Evolutionary conservation across 2,797 vertebrate genomes (phyloP), one percentile per base, ranked within the genome.

Genomic region (Trematomus bernacchii): DNA sequence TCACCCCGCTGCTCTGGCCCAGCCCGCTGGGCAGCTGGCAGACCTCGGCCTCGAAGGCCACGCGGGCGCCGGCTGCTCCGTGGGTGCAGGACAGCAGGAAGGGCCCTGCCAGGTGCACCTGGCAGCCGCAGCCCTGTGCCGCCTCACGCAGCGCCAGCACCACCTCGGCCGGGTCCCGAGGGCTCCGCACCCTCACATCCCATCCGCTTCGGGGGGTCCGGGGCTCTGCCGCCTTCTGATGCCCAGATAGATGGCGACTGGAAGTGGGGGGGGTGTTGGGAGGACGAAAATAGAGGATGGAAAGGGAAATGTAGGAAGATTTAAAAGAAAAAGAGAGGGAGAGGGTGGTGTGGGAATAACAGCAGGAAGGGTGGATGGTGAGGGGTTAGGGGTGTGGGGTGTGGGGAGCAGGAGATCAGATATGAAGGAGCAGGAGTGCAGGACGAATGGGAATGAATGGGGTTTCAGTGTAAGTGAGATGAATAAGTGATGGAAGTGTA

Each of bases 221-320:
- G 96, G 97, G 95, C 96, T 97, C 89, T 94, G 95, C 86, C 96
- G 96, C 95, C 96, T 96, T 92, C 95, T 97, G 96, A 98, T 97
- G 91, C 97, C 97, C 96, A 98, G 96, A 94, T 98, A 98, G 90
- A 98, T 97, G 94, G 97, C 97, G 93, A 98, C 97, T 98, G 87
- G 13, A 73, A 43, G 57, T 0, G 27, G 64, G 2, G 4, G 47
- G 21, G 11, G 69, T 27, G 27, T 10, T 14, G 15, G 42, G 51
- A 33, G 0, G 57, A 66, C 55, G 73, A 14, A 40, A 18, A 50
- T 6, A 43, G 48, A 27, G 10, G 42, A 65, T 6, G 46, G 37
- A 40, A 16, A 7, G n/a, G 10, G 37, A 53, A 53, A 53, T 14
- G 63, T n/a, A 13, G 18, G 42, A 43, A 16, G 11, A 30, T 37